phyloP scores from a whole-genome alignment of 2,797 vertebrate species.

The Falco peregrinus region DNA sequence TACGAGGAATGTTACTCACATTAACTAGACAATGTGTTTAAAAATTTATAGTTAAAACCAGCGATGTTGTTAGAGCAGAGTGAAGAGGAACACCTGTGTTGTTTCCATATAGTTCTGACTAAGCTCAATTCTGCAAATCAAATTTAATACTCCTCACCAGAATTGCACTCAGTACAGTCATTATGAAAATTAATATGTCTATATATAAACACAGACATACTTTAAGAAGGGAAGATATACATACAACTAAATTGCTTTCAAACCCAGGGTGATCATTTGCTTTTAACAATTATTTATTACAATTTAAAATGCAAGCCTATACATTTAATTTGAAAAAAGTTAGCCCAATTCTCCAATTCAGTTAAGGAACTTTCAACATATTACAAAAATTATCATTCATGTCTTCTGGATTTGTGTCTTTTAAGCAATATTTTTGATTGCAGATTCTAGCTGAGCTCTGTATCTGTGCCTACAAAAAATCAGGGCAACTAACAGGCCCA shows the following conservation, averaged over 20 bases:
- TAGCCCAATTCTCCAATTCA: not conserved
- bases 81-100: not conserved
- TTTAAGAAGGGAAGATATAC: not conserved
- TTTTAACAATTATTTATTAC: not conserved
- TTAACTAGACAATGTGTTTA: not conserved
- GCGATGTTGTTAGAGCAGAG: not conserved
- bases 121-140: not conserved
- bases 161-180: not conserved
- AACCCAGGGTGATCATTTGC: not conserved
- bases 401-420: not conserved
- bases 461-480: not conserved
- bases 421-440: not conserved
- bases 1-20: not conserved
- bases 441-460: not conserved
- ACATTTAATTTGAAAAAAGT: not conserved
- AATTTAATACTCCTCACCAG: not conserved
- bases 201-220: not conserved
- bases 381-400: accelerated
- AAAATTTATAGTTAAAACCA: not conserved
- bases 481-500: not conserved
- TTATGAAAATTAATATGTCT: not conserved
- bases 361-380: not conserved
- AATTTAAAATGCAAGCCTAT: not conserved
- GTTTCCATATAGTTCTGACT: not conserved
- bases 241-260: not conserved